Evolutionary conservation across 2,888 invertebrate species (phyloP).

Genomic region (Phaedon cochleariae): DNA sequence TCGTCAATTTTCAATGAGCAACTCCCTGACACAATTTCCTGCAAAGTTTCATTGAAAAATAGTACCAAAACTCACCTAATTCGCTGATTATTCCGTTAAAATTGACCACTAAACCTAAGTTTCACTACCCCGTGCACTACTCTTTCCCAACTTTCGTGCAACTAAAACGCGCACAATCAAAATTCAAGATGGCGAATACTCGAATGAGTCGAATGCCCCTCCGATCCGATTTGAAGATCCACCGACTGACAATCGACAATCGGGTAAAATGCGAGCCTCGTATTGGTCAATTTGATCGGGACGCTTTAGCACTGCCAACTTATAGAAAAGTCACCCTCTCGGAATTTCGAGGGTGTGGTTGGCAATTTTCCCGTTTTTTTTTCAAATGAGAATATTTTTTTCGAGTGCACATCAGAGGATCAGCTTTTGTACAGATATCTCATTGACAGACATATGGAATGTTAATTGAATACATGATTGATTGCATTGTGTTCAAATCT

Average conservation of each 20-base stretch:
- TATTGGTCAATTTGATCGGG: conserved; percentile 55
- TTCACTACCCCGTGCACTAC: conserved; percentile 38
- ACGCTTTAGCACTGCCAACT: conserved; percentile 53
- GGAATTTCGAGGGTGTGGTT: conserved; percentile 9
- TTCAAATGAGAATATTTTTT: no score
- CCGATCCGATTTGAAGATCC: conserved; percentile 26
- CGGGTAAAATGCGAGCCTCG: conserved; percentile 41
- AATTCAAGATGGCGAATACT: conserved; percentile 58
- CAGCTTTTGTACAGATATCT: no score
- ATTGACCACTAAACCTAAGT: conserved; percentile 25
- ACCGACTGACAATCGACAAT: conserved; percentile 37
- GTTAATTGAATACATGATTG: no score
- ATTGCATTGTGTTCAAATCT: no score
- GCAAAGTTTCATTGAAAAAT: conserved; percentile 41
- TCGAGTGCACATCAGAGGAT: no score
- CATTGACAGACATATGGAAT: no score
- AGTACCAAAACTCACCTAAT: conserved; percentile 40
- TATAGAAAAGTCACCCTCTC: conserved; percentile 38
- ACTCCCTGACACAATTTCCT: conserved; percentile 20
- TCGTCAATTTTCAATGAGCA: not conserved
- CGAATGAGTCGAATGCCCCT: not conserved
- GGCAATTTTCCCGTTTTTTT: no score
- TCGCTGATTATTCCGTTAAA: conserved; percentile 23
- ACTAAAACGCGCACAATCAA: conserved; percentile 59
- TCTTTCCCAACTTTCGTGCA: conserved; percentile 52